A percentile compares a stretch with the other conserved stretches of the same genome.
These are phyloP conservation scores for Eumeta japonica DNA, from an alignment of 1,140 invertebrate species.

Conservation along the genomic window DNA sequence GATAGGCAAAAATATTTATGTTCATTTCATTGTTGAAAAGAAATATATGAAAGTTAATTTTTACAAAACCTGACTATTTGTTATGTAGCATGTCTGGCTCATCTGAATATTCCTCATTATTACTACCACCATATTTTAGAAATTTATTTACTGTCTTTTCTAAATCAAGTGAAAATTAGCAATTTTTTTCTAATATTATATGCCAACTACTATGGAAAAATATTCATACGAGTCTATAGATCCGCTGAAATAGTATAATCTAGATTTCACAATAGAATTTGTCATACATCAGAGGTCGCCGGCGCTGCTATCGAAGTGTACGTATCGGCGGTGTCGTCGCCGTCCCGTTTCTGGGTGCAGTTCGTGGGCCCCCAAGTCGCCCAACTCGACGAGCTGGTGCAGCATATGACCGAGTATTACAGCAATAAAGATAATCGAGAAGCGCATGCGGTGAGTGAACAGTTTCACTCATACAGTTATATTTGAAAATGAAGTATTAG, in stretches of 20 bases:
- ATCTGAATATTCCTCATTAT: too few species aligned
- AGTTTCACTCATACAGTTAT: neutral
- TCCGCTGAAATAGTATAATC: neutral
- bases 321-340: conserved; percentile 77
- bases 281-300: conserved; percentile 23
- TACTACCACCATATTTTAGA: too few species aligned
- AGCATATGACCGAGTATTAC: conserved; percentile 80
- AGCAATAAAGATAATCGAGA: conserved; percentile 61
- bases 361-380: conserved; percentile 67
- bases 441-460: conserved; percentile 55
- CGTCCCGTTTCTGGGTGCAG: conserved; percentile 82
- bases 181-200: too few species aligned
- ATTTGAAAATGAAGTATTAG: neutral
- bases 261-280: conserved; percentile 4
- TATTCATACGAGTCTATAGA: too few species aligned
- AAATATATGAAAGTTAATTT: too few species aligned
- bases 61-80: too few species aligned
- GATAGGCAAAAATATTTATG: too few species aligned
- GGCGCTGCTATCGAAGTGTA: conserved; percentile 73
- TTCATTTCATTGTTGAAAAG: too few species aligned
- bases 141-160: too few species aligned
- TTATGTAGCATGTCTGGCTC: too few species aligned
- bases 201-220: too few species aligned
- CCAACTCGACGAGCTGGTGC: conserved; percentile 71
- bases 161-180: too few species aligned